Evolutionary conservation across 2,797 vertebrate genomes (phyloP).

Genomic region (Dallia pectoralis): DNA sequence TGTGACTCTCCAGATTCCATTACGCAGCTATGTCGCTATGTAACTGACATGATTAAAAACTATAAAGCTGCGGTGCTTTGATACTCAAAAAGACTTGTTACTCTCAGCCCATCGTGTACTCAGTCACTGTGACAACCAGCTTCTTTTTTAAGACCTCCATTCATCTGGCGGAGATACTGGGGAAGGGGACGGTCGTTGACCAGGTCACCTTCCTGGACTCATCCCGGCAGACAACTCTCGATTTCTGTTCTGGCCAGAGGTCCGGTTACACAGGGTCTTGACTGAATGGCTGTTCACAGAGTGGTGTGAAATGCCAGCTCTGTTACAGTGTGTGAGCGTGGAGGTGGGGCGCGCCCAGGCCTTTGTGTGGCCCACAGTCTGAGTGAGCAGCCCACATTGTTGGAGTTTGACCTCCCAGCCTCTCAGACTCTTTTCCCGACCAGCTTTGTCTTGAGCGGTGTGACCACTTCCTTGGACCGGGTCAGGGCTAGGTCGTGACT

Average conservation of each 20-base stretch:
- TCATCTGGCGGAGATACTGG: background rate
- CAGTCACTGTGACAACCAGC: background rate
- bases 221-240: conserved; percentile 61
- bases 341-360: conserved; percentile 66
- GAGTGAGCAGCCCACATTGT: conserved; percentile 76
- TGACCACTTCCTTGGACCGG: conserved; percentile 80
- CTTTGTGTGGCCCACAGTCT: conserved; percentile 75
- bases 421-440: conserved; percentile 75
- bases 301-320: conserved; percentile 81
- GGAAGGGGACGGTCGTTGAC: conserved; percentile 27
- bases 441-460: conserved; percentile 78
- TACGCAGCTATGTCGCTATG: conserved; percentile 32
- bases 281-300: conserved; percentile 81
- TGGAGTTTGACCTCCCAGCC: conserved; percentile 68
- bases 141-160: conserved; percentile 14
- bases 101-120: background rate
- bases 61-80: background rate
- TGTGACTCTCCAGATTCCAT: conserved; percentile 34
- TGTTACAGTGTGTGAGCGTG: conserved; percentile 73
- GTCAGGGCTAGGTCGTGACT: conserved; percentile 83
- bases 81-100: background rate
- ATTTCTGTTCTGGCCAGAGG: conserved; percentile 70
- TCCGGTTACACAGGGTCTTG: conserved; percentile 83
- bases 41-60: conserved; percentile 1
- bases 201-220: conserved; percentile 52